Percentiles rank a stretch among this genome's conserved stretches.
These are phyloP conservation scores for Orthonyx spaldingii DNA, from an alignment of 2,113 vertebrate species.

Conservation along the genomic window DNA sequence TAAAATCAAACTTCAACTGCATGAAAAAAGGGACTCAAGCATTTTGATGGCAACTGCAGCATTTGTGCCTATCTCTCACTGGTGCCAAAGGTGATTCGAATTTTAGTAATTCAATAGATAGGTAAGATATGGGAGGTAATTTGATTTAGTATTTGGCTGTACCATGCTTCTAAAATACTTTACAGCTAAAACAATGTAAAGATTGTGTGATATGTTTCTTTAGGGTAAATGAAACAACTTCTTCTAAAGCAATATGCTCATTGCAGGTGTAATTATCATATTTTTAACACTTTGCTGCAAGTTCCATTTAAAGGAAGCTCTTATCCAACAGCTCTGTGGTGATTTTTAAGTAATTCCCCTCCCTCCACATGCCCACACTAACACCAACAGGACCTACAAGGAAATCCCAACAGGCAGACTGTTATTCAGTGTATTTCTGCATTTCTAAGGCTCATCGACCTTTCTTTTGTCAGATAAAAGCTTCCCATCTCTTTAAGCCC, in stretches of 20 bases:
- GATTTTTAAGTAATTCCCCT: constrained; percentile 13
- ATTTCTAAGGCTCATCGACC: constrained; percentile 61
- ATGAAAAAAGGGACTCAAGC: neutral
- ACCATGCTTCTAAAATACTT: neutral
- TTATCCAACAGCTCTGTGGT: neutral
- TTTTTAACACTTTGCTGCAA: neutral
- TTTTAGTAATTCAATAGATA: neutral
- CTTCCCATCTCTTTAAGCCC: constrained; percentile 52
- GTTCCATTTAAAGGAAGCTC: neutral
- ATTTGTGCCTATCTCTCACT: neutral
- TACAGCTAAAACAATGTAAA: neutral
- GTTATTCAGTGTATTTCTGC: constrained; percentile 57
- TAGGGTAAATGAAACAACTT: neutral
- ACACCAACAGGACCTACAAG: neutral
- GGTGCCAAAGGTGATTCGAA: constrained; percentile 21
- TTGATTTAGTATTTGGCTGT: constrained; percentile 6
- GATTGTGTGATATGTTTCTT: neutral
- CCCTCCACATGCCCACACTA: neutral
- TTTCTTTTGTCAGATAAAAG: constrained; percentile 61
- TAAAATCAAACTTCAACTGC: neutral
- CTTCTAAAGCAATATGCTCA: neutral
- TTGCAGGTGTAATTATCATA: neutral
- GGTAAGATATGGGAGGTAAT: constrained; percentile 1
- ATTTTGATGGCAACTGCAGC: neutral
- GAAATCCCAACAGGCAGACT: constrained; percentile 45